phyloP scores from a whole-genome alignment of 2,113 vertebrate genomes.

The Emberiza fucata region DNA sequence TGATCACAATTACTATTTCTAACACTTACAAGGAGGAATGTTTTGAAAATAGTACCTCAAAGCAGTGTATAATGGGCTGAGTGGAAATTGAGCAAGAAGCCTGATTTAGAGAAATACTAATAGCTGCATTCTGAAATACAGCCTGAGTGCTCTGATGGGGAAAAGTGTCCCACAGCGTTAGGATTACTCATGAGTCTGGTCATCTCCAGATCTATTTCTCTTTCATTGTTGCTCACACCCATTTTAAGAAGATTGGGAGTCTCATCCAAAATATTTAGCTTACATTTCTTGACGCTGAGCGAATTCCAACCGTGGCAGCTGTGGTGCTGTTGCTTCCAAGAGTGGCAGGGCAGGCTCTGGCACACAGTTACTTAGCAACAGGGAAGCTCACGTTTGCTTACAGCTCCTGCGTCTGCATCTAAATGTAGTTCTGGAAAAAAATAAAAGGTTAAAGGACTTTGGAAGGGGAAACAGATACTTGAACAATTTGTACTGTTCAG shows the following conservation, averaged over 20 bases:
- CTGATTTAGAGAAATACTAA: background rate
- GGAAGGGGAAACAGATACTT: constrained; percentile 42
- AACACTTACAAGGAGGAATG: background rate
- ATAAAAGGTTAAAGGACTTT: constrained; percentile 44
- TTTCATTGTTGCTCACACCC: background rate
- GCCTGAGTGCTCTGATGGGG: background rate
- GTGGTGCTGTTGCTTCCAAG: constrained; percentile 7
- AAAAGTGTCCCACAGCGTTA: background rate
- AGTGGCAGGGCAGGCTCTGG: background rate
- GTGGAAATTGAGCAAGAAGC: background rate
- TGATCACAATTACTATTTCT: background rate
- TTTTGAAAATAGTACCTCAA: background rate
- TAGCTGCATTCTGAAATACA: background rate
- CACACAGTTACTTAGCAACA: constrained; percentile 61
- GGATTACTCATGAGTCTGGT: background rate
- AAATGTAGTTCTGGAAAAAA: constrained; percentile 52
- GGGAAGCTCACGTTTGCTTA: constrained; percentile 43
- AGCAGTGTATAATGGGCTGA: background rate
- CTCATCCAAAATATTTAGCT: background rate
- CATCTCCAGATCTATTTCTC: background rate
- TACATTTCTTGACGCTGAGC: background rate
- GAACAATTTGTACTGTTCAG: background rate
- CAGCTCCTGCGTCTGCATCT: constrained; percentile 55
- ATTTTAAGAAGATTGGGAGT: background rate
- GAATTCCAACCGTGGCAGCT: constrained; percentile 3